phyloP scores from a whole-genome alignment of 2,113 vertebrate species.

The Casuarius casuarius region DNA sequence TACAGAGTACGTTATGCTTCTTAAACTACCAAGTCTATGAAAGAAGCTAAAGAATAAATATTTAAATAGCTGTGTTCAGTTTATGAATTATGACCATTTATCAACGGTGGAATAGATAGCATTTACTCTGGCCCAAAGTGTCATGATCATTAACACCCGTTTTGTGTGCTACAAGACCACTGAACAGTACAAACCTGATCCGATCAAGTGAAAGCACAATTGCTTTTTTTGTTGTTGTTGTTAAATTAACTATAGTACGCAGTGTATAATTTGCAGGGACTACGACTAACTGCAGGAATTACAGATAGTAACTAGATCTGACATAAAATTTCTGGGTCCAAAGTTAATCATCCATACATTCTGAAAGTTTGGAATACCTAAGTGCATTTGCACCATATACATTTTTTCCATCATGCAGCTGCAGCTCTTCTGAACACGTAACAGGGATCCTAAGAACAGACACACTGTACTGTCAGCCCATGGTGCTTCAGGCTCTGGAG shows the following conservation, averaged over 20 bases:
- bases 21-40: neutral
- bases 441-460: neutral
- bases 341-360: neutral
- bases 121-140: neutral
- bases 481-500: neutral
- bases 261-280: neutral
- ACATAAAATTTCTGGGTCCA: neutral
- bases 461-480: rapidly evolving
- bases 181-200: neutral
- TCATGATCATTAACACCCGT: neutral
- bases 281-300: neutral
- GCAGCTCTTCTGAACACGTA: neutral
- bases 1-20: neutral
- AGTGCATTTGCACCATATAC: rapidly evolving
- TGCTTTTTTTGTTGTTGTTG: neutral
- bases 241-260: neutral
- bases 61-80: neutral
- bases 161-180: neutral
- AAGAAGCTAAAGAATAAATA: neutral
- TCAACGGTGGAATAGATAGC: rapidly evolving
- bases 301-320: neutral
- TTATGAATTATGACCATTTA: neutral
- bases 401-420: rapidly evolving
- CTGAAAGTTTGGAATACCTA: neutral
- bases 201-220: neutral